Conservation (phyloP, 2,888 invertebrate species). For the Phytoseiulus persimilis region DNA sequence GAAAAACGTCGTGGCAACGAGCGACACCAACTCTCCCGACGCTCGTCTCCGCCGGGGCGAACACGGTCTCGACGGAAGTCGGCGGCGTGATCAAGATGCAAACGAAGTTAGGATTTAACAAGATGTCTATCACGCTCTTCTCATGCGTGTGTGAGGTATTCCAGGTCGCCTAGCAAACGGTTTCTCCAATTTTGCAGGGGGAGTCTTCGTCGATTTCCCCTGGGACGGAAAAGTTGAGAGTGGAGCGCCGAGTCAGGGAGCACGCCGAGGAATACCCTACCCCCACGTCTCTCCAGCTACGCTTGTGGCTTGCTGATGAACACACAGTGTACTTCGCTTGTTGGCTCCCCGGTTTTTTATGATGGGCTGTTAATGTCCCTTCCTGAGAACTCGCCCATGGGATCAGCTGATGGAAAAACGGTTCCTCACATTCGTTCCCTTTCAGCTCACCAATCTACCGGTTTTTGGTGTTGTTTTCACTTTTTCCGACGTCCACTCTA, state of each 20-base stretch:
- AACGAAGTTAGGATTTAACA: background rate
- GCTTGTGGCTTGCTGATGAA: too few species aligned
- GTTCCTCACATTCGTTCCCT: too few species aligned
- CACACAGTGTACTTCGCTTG: too few species aligned
- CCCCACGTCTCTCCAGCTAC: background rate
- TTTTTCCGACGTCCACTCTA: too few species aligned
- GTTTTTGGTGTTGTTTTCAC: too few species aligned
- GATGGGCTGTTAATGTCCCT: too few species aligned
- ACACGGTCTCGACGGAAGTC: background rate
- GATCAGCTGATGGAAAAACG: too few species aligned
- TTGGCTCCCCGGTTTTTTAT: too few species aligned
- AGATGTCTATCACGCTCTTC: background rate
- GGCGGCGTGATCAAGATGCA: background rate
- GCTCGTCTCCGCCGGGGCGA: background rate
- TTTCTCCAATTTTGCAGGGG: background rate
- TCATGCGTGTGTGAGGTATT: background rate
- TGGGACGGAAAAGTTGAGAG: background rate
- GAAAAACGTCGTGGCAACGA: too few species aligned
- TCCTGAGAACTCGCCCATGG: too few species aligned
- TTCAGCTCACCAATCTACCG: too few species aligned
- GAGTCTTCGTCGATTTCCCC: background rate
- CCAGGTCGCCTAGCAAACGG: background rate
- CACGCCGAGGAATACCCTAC: background rate
- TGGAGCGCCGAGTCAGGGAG: background rate
- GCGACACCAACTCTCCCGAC: too few species aligned